Evolutionary conservation across 1,140 invertebrate species (phyloP).

Genomic region (Drosophila bocqueti): DNA sequence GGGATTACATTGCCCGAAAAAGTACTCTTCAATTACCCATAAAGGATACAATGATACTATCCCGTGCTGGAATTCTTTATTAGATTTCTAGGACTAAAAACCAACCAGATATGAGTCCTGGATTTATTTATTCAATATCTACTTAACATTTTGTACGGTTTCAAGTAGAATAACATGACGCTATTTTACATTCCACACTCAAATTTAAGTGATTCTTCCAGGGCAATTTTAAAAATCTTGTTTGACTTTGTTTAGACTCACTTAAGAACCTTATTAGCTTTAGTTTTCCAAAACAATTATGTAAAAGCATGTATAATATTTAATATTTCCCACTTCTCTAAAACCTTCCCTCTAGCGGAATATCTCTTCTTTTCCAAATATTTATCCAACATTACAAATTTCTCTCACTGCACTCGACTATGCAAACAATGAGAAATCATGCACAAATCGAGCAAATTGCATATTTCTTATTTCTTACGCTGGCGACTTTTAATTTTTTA

Average conservation of each 20-base stretch:
- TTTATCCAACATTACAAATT: background rate
- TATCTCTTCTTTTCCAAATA: background rate
- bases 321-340: background rate
- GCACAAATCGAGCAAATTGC: conserved; percentile 73
- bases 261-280: background rate
- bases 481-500: conserved; percentile 74
- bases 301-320: background rate
- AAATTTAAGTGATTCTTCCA: background rate
- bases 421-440: conserved; percentile 63
- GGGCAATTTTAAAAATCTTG: no score
- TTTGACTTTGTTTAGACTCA: no score
- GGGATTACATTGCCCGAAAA: conserved; percentile 12
- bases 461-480: conserved; percentile 68
- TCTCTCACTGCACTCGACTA: conserved; percentile 23
- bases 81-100: background rate
- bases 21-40: background rate
- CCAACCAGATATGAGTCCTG: background rate
- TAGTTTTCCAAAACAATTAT: background rate
- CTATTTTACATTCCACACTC: background rate
- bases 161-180: background rate
- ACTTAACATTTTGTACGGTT: background rate
- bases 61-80: background rate
- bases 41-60: background rate
- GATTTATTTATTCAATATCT: background rate
- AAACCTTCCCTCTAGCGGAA: background rate